Percentiles rank a stretch among this genome's conserved stretches.
These are phyloP conservation scores for Parnassius smintheus DNA, from an alignment of 2,888 invertebrate species.

Conservation along the genomic window DNA sequence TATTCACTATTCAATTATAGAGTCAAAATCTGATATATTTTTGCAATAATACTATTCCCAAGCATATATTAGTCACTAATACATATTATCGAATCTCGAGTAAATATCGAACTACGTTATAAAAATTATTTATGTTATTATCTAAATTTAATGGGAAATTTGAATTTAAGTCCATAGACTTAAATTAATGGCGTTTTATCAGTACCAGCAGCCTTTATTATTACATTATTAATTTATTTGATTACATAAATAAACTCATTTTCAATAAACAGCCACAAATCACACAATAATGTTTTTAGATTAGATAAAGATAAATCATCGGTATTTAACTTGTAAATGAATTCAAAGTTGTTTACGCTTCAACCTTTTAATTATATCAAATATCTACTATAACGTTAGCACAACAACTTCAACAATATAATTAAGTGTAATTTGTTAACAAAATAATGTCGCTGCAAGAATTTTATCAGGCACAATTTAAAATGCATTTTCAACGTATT, in stretches of 20 bases:
- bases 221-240: no score
- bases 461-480: constrained; percentile 10
- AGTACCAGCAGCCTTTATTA: constrained; percentile 3
- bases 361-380: constrained; percentile 2
- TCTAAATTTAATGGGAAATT: no score
- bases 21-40: no score
- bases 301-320: no score
- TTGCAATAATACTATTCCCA: no score
- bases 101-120: no score
- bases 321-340: background rate
- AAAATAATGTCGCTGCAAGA: background rate
- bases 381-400: constrained; percentile 5
- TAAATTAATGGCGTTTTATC: constrained; percentile 16
- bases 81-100: no score
- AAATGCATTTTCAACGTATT: background rate
- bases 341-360: constrained; percentile 2
- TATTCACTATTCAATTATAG: no score
- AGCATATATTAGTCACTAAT: no score
- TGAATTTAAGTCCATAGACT: no score
- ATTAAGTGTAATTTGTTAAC: constrained; percentile 5
- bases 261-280: background rate
- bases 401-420: constrained; percentile 3
- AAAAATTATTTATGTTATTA: no score
- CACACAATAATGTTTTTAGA: background rate
- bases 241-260: constrained; percentile 10